A percentile compares a stretch with the other conserved stretches of the same genome.
Conservation (phyloP, 2,888 invertebrate species). For the Leptopterna dolabrata region DNA sequence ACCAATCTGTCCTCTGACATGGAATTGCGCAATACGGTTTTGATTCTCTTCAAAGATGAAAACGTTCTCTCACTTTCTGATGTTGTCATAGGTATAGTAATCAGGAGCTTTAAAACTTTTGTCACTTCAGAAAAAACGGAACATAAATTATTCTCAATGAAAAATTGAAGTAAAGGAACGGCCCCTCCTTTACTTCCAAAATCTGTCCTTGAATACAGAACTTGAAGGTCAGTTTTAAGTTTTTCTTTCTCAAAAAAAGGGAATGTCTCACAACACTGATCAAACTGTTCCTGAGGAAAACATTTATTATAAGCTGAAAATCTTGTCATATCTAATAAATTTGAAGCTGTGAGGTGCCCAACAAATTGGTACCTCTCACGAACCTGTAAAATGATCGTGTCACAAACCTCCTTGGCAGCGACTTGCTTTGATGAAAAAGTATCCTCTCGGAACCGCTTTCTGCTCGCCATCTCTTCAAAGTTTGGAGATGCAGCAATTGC, state of each 20-base stretch:
- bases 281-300: background rate
- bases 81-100: background rate
- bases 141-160: background rate
- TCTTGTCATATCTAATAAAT: background rate
- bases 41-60: background rate
- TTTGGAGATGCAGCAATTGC: background rate
- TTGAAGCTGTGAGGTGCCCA: background rate
- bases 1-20: background rate
- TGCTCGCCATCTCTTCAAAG: background rate
- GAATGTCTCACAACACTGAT: background rate
- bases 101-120: background rate
- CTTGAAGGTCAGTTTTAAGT: background rate
- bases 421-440: background rate
- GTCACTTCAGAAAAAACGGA: constrained; percentile 10
- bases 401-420: background rate
- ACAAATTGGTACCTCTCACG: background rate
- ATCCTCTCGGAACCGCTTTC: background rate
- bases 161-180: background rate
- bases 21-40: background rate
- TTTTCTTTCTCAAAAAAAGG: constrained; percentile 1
- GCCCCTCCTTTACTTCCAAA: background rate
- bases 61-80: background rate
- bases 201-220: background rate
- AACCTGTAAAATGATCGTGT: background rate
- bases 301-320: background rate